phyloP scores from a whole-genome alignment of 2,888 invertebrate species.

The Baronia brevicornis region DNA sequence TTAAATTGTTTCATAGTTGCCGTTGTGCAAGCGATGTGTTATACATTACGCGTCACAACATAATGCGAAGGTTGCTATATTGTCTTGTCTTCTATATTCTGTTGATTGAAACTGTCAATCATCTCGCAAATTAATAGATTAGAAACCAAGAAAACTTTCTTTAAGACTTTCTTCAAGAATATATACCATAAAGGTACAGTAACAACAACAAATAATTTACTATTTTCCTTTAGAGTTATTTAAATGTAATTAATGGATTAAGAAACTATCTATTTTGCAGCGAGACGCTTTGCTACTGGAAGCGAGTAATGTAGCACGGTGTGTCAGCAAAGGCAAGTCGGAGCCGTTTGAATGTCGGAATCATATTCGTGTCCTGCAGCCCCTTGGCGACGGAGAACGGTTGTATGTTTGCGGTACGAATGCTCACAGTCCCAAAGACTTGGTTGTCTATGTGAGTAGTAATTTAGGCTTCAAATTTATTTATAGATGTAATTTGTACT shows the following conservation, averaged over 20 bases:
- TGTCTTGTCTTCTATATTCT: no score
- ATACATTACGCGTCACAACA: no score
- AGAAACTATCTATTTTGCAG: constrained; percentile 35
- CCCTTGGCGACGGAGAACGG: constrained; percentile 77
- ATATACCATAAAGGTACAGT: no score
- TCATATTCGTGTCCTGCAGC: constrained; percentile 78
- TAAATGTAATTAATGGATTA: constrained; percentile 2
- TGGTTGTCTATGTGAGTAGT: constrained; percentile 76
- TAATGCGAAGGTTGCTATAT: no score
- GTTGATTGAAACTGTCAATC: no score
- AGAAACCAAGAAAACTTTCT: constrained; percentile 6
- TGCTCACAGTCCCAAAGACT: constrained; percentile 79
- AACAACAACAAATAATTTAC: no score
- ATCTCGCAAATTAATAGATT: constrained; percentile 1
- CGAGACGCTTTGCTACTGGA: constrained; percentile 74
- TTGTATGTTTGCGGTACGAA: constrained; percentile 80
- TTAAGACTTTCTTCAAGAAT: constrained; percentile 7
- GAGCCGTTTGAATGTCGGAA: constrained; percentile 80
- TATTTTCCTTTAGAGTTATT: constrained; percentile 3
- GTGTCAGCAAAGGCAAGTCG: constrained; percentile 79
- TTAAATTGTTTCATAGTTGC: no score
- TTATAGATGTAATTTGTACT: not conserved
- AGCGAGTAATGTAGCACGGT: constrained; percentile 76
- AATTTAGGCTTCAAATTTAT: not conserved
- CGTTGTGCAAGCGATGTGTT: no score